A percentile compares a stretch with the other conserved stretches of the same genome.
Evolutionary conservation across 2,888 invertebrate genomes (phyloP).

Genomic region (Drosophila mulleri): DNA sequence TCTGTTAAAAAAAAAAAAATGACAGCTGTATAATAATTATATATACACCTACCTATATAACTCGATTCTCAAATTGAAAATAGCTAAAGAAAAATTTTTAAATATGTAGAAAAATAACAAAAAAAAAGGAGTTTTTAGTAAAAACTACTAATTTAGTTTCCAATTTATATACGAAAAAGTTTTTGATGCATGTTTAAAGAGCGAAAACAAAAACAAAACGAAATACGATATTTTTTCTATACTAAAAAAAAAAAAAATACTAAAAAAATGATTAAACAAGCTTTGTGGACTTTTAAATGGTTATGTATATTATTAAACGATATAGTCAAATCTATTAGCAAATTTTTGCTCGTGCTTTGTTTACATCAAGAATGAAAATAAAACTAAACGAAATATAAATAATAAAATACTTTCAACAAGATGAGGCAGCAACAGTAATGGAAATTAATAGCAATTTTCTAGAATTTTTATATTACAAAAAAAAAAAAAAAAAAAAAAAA

Average conservation of each 20-base stretch:
- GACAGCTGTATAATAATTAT: slow-evolving; percentile 10
- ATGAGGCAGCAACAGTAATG: slow-evolving; percentile 32
- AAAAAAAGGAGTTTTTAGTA: slow-evolving; percentile 9
- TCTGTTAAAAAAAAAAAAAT: slow-evolving; percentile 15
- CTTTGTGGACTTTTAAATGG: slow-evolving; percentile 68
- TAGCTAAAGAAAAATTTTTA: slow-evolving; percentile 32
- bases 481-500: slow-evolving; percentile 45
- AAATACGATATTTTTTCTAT: slow-evolving; percentile 75
- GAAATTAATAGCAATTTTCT: slow-evolving; percentile 82
- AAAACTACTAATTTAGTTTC: slow-evolving; percentile 50
- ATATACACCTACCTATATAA: slow-evolving; percentile 11
- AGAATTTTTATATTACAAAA: slow-evolving; percentile 81
- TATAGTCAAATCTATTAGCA: slow-evolving; percentile 83
- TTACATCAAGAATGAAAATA: slow-evolving; percentile 46
- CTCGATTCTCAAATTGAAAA: slow-evolving; percentile 47
- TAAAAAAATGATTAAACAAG: slow-evolving; percentile 55
- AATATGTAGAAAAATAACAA: slow-evolving; percentile 39
- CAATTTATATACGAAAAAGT: slow-evolving; percentile 59
- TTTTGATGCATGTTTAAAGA: slow-evolving; percentile 64
- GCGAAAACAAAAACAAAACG: slow-evolving; percentile 34
- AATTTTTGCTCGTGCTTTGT: slow-evolving; percentile 84
- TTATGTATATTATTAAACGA: slow-evolving; percentile 54
- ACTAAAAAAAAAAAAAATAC: slow-evolving; percentile 47
- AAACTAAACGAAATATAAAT: slow-evolving; percentile 34
- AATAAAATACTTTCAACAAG: slow-evolving; percentile 52